A percentile compares a stretch with the other conserved stretches of the same genome.
Evolutionary conservation across 1,140 invertebrate genomes (phyloP).

Genomic region (Euglossa dilemma): DNA sequence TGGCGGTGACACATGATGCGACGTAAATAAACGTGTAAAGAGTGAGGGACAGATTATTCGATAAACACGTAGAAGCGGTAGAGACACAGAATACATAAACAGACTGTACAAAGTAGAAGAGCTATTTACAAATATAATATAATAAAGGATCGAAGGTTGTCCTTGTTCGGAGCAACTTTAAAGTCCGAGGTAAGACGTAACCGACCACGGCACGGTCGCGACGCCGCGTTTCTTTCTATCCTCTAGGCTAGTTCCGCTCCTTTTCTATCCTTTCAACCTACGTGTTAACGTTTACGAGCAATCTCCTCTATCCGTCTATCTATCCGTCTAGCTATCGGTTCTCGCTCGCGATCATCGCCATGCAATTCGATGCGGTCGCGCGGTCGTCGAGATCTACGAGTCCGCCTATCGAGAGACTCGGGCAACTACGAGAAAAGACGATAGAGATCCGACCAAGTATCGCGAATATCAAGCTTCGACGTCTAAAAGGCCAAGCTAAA

Average conservation of each 20-base stretch:
- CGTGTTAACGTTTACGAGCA: neutral
- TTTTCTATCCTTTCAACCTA: neutral
- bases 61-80: constrained; percentile 31
- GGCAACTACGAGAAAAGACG: neutral
- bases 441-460: neutral
- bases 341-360: neutral
- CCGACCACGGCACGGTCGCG: neutral
- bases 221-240: neutral
- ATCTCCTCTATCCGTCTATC: neutral
- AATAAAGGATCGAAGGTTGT: neutral
- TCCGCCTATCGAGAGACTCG: neutral
- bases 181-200: neutral
- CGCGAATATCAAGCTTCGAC: constrained; percentile 20
- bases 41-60: constrained; percentile 1
- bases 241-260: no score
- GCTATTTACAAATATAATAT: constrained; percentile 28
- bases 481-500: constrained; percentile 24
- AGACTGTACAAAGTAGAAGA: constrained; percentile 11
- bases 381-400: neutral
- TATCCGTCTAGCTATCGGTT: neutral
- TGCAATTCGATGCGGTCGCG: neutral
- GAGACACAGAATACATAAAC: constrained; percentile 15
- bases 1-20: neutral
- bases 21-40: neutral
- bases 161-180: neutral